Evolutionary conservation across 2,113 vertebrate genomes (phyloP).

Genomic region (Toxotes chatareus): DNA sequence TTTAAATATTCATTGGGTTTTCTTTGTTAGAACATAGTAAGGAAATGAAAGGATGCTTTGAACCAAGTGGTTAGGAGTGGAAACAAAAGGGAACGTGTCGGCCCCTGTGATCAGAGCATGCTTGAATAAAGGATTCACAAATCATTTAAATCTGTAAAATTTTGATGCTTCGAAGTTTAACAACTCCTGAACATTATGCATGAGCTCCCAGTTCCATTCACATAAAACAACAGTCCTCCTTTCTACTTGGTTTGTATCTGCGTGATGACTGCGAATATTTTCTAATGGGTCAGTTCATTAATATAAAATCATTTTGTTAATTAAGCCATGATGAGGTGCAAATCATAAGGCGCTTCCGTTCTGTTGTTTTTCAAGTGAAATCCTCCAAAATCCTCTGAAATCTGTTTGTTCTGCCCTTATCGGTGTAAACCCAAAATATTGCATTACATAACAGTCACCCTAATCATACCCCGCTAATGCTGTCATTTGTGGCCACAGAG

Average conservation of each 20-base stretch:
- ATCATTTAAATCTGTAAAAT: slow-evolving; percentile 16
- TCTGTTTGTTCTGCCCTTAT: slow-evolving; percentile 24
- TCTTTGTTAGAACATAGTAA: slow-evolving; percentile 17
- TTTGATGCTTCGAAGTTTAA: slow-evolving; percentile 3
- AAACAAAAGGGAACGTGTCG: slow-evolving; percentile 21
- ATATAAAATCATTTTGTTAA: slow-evolving; percentile 15
- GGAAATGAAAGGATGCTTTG: slow-evolving; percentile 46
- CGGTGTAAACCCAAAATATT: slow-evolving; percentile 20
- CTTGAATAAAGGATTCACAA: slow-evolving; percentile 1
- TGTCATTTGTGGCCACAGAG: background rate
- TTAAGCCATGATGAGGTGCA: slow-evolving; percentile 31
- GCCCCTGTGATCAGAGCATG: background rate
- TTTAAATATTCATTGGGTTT: slow-evolving; percentile 38
- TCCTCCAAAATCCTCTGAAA: slow-evolving; percentile 30
- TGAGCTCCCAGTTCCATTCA: background rate
- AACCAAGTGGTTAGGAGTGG: slow-evolving; percentile 10
- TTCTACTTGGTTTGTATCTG: background rate
- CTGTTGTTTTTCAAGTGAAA: slow-evolving; percentile 15
- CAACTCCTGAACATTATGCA: background rate
- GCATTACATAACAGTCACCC: slow-evolving; percentile 5
- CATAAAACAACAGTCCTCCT: background rate
- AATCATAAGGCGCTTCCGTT: background rate
- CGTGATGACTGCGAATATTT: background rate
- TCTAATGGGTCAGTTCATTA: background rate
- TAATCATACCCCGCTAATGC: slow-evolving; percentile 4